Conservation (phyloP, 1,140 invertebrate genomes). For the Calliopsis andreniformis region DNA sequence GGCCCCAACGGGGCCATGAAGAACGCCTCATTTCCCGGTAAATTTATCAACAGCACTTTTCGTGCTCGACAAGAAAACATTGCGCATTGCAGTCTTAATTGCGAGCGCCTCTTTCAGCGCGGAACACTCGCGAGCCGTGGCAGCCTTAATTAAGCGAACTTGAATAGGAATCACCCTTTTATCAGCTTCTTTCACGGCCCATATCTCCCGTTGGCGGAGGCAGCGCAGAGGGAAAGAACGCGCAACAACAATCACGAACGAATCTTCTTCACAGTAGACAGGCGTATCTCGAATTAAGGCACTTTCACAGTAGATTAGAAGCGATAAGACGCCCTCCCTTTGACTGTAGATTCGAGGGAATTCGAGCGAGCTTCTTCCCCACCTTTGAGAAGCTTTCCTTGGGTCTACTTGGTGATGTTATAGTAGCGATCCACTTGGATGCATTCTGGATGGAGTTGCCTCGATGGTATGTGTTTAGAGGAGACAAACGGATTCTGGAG, state of each 20-base stretch:
- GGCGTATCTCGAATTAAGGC: neutral
- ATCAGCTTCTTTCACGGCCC: neutral
- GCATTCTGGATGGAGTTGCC: too few species aligned
- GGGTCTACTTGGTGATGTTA: too few species aligned
- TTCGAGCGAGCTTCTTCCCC: neutral
- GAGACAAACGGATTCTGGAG: too few species aligned
- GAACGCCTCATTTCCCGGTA: slow-evolving; percentile 6
- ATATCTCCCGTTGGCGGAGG: too few species aligned
- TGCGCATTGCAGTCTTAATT: slow-evolving; percentile 28
- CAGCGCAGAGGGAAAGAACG: neutral
- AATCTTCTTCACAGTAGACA: neutral
- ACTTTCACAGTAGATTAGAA: slow-evolving; percentile 1
- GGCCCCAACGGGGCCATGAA: neutral
- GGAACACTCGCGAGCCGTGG: neutral
- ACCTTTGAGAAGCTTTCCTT: neutral
- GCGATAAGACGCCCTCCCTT: neutral
- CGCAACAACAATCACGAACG: slow-evolving; percentile 2
- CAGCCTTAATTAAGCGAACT: slow-evolving; percentile 27
- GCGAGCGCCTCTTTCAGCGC: slow-evolving; percentile 23
- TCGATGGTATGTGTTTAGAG: too few species aligned
- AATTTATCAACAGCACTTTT: slow-evolving; percentile 36
- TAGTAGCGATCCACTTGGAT: too few species aligned
- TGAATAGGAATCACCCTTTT: slow-evolving; percentile 31
- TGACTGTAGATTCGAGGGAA: neutral
- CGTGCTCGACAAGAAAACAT: slow-evolving; percentile 9